These are phyloP conservation scores for Menidia beryllina DNA, from an alignment of 2,113 vertebrate species.

Conservation along the genomic window DNA sequence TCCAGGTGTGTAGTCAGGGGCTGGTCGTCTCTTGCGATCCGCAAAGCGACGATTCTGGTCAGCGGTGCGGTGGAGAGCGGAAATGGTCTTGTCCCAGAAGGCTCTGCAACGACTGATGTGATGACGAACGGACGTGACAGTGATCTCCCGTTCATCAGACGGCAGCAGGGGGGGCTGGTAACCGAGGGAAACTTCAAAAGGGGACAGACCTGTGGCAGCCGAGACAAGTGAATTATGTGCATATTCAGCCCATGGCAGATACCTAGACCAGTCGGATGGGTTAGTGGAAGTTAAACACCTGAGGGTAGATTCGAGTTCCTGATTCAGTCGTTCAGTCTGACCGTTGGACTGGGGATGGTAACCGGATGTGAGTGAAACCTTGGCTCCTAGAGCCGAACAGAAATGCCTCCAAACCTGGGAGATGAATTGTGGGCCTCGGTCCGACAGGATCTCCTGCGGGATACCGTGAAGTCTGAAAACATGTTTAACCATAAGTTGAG, in stretches of 20 bases:
- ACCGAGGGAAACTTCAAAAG: background rate
- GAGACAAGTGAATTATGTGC: background rate
- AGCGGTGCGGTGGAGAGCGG: background rate
- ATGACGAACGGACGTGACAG: too few relatives aligned
- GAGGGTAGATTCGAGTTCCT: background rate
- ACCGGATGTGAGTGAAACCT: background rate
- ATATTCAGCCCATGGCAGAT: background rate
- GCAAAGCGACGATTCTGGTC: background rate
- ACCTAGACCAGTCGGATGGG: background rate
- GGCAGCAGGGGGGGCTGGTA: background rate
- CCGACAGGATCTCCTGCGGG: too few relatives aligned
- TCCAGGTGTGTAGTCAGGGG: background rate
- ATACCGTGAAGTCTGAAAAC: background rate
- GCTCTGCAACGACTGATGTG: too few relatives aligned
- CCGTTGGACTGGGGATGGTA: background rate
- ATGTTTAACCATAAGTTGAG: too few relatives aligned
- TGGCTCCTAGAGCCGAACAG: too few relatives aligned
- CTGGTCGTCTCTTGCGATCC: background rate
- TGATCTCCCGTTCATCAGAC: background rate
- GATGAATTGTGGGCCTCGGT: too few relatives aligned
- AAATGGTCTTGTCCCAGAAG: background rate
- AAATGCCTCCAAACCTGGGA: too few relatives aligned
- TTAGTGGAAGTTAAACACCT: background rate
- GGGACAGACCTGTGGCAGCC: too few relatives aligned
- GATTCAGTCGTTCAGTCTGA: background rate